Conservation (phyloP, 2,888 invertebrate species). For the Sylvicola cinctus region DNA sequence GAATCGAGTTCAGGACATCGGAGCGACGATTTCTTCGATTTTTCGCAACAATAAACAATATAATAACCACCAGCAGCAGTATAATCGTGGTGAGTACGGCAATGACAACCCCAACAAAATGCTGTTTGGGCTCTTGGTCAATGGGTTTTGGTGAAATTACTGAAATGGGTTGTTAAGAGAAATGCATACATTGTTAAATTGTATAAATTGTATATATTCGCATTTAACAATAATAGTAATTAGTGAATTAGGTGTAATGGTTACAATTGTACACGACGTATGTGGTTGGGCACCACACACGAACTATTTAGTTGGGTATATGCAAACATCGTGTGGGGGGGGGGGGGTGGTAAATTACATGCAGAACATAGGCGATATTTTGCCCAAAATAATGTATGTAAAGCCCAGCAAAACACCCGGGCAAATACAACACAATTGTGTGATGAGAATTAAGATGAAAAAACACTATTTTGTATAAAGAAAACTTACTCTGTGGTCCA, state of each 20-base stretch:
- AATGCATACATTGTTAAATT: neutral
- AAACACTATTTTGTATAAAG: no score
- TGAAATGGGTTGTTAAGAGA: constrained; percentile 8
- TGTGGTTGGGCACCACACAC: no score
- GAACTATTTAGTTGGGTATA: no score
- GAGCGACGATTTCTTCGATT: constrained; percentile 31
- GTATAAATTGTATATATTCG: constrained; percentile 4
- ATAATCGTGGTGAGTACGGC: constrained; percentile 52
- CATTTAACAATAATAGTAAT: neutral
- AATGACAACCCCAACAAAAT: constrained; percentile 42
- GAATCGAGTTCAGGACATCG: constrained; percentile 25
- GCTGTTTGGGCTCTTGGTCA: constrained; percentile 33
- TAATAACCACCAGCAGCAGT: constrained; percentile 43
- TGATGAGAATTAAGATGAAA: constrained; percentile 7
- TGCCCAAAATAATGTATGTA: no score
- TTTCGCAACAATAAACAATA: constrained; percentile 45
- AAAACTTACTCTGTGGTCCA: constrained; percentile 19
- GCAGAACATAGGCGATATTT: neutral
- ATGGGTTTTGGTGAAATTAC: constrained; percentile 30
- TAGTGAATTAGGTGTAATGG: no score
- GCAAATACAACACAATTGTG: constrained; percentile 12
- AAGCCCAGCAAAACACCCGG: neutral
- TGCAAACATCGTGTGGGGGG: no score
- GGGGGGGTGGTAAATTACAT: neutral
- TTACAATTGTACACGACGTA: no score